Evolutionary conservation across 2,113 vertebrate genomes (phyloP).

Genomic region (Antennarius striatus): DNA sequence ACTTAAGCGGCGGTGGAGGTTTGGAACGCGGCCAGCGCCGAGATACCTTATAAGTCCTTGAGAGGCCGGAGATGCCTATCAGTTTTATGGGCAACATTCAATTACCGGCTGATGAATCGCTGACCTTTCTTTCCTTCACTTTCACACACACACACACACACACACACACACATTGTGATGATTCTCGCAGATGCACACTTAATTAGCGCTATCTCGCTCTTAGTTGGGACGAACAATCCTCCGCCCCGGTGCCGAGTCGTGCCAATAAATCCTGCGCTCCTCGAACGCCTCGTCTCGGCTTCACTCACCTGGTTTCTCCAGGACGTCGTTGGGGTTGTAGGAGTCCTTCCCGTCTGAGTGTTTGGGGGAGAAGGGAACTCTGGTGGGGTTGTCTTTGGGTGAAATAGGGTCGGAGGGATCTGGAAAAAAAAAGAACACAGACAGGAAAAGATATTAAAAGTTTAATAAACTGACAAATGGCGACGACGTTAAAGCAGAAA

Average conservation of each 20-base stretch:
- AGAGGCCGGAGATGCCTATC: conserved; percentile 72
- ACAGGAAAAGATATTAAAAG: background rate
- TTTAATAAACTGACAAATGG: too few relatives aligned
- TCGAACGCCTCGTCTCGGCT: background rate
- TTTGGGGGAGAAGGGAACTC: conserved; percentile 80
- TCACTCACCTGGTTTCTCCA: conserved; percentile 73
- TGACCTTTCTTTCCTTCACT: conserved; percentile 57
- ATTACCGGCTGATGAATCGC: conserved; percentile 73
- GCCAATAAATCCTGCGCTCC: conserved; percentile 36
- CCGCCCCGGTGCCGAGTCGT: conserved; percentile 20
- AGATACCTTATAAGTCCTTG: conserved; percentile 75
- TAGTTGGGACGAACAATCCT: conserved; percentile 3
- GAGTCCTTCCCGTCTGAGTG: conserved; percentile 86
- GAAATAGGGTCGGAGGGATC: conserved; percentile 88
- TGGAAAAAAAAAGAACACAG: conserved; percentile 62
- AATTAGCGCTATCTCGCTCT: conserved; percentile 21
- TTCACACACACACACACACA: conserved; percentile 29
- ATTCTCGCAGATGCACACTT: background rate
- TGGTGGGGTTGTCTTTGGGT: conserved; percentile 87
- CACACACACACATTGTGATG: background rate
- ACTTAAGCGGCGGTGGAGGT: conserved; percentile 20
- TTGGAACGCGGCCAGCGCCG: conserved; percentile 30
- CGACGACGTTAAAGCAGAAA: background rate
- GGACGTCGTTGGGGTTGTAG: conserved; percentile 71
- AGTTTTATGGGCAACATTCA: conserved; percentile 74